These are phyloP conservation scores for Xyrauchen texanus DNA, from an alignment of 2,113 vertebrate genomes.

Conservation along the genomic window DNA sequence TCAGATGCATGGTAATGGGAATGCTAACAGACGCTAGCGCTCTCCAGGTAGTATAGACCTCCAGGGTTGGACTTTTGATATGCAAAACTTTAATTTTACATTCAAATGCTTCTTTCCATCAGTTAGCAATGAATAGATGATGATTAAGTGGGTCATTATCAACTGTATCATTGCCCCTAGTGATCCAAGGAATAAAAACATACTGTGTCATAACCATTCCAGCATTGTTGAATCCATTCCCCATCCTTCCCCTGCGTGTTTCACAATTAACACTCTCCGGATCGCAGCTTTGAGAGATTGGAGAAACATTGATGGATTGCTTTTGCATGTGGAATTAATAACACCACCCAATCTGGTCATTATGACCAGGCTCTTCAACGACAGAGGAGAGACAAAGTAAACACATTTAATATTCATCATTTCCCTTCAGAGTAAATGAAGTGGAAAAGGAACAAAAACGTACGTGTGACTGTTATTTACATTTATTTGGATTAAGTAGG, in stretches of 20 bases:
- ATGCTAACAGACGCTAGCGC: too few species aligned
- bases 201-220: slow-evolving; percentile 26
- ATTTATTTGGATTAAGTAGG: slow-evolving; percentile 66
- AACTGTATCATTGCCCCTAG: slow-evolving; percentile 26
- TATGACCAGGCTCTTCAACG: slow-evolving; percentile 58
- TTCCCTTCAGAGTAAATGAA: slow-evolving; percentile 48
- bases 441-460: slow-evolving; percentile 59
- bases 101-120: slow-evolving; percentile 2
- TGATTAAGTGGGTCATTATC: slow-evolving; percentile 43
- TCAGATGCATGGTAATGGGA: too few species aligned
- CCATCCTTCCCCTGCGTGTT: slow-evolving; percentile 26
- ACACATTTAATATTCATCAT: slow-evolving; percentile 77
- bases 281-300: slow-evolving; percentile 54
- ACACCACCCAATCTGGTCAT: slow-evolving; percentile 66
- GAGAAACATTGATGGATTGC: slow-evolving; percentile 66
- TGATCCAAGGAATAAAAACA: slow-evolving; percentile 36
- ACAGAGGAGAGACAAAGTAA: slow-evolving; percentile 64
- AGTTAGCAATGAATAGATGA: slow-evolving; percentile 21
- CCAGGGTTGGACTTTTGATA: too few species aligned
- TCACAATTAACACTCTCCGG: slow-evolving; percentile 47
- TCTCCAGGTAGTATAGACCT: too few species aligned
- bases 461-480: slow-evolving; percentile 66
- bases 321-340: slow-evolving; percentile 71
- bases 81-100: neutral
- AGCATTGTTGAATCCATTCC: slow-evolving; percentile 18